Base-by-base conservation (phyloP, 1,140 invertebrate genomes). In the Trinorchestia longiramus region DNA sequence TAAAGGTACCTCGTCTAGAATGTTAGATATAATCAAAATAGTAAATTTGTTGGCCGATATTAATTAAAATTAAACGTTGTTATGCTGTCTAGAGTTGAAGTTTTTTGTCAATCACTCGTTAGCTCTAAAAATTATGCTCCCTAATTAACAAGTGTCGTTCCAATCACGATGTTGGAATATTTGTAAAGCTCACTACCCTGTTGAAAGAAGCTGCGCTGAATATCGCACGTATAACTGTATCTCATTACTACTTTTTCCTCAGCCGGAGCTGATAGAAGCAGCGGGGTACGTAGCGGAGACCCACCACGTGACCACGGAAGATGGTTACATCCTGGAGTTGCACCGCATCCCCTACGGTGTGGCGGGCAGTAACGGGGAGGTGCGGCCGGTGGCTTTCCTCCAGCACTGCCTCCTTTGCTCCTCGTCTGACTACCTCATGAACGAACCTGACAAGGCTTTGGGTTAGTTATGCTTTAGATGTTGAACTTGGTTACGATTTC, bases 331-430 rank as follows among this genome's bases (percentile, higher is more conserved):
- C 94, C 90, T 96, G 42, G 95, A 95, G 77, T 40, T 96, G 28
- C 96, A 96, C 95, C 95, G 96, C n/a, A 96, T 96, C 8, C 96
- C 96, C 0, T 95, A 96, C 91, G 96, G 96, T 53, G 62, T 92
- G 36, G 45, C 43, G 0, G 95, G 88, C 15, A 0, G 43, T 40
- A 43, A 43, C 41, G 44, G 41, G 8, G 3, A 17, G 11, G 92
- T 44, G 62, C 87, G 95, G 19, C 96, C 19, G 0, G 97, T 98
- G 0, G 98, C 98, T 11, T 97, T 98, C 40, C 97, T 99, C 0
- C 98, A 99, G 97, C 98, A 99, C 97, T 99, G 98, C 0, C 97
- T 99, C 8, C 97, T 98, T 0, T 98, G 98, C 28, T 98, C 98
- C 97, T 98, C 98, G 0, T 98, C 98, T 0, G 98, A 98, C 97